These are phyloP conservation scores for Anisognathus igniventris DNA, from an alignment of 2,797 vertebrate genomes.

Conservation along the genomic window DNA sequence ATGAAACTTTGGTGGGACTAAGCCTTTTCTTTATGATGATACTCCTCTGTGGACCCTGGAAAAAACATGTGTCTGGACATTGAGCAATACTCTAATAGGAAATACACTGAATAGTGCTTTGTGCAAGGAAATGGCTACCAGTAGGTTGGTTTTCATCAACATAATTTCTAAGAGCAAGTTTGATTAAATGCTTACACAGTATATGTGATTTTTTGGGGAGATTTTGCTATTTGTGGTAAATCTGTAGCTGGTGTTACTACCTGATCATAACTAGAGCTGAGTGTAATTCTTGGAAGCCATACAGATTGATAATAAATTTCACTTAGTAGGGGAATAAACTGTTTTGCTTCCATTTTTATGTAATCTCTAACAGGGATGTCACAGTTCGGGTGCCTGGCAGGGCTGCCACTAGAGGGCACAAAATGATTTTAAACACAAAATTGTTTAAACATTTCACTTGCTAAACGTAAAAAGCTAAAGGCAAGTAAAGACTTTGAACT, in stretches of 20 bases:
- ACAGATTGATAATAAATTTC: not conserved
- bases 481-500: not conserved
- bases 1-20: not conserved
- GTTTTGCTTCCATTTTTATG: not conserved
- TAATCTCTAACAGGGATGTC: not conserved
- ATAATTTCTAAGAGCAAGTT: not conserved
- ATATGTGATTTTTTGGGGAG: not conserved
- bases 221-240: not conserved
- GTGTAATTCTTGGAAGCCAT: not conserved
- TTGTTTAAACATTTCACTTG: not conserved
- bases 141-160: not conserved
- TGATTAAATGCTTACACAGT: not conserved
- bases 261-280: not conserved
- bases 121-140: not conserved
- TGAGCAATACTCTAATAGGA: not conserved
- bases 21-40: not conserved
- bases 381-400: not conserved
- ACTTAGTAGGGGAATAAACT: not conserved
- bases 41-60: not conserved
- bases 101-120: not conserved
- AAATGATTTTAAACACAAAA: not conserved
- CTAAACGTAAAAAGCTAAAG: not conserved
- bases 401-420: constrained; percentile 50
- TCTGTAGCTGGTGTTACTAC: not conserved
- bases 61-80: not conserved